Evolutionary conservation across 1,140 invertebrate species (phyloP).

Genomic region (Luehdorfia chinensis): DNA sequence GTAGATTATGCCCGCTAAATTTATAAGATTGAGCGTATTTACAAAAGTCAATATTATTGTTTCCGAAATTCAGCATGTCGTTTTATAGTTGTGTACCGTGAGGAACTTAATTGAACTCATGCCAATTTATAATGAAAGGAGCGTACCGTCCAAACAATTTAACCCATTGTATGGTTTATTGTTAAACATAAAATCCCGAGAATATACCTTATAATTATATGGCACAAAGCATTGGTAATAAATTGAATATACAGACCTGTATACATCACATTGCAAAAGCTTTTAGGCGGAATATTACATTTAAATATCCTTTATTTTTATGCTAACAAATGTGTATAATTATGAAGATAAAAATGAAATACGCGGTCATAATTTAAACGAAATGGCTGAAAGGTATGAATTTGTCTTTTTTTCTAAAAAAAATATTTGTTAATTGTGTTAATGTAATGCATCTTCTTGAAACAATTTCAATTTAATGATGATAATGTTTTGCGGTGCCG

Average conservation of each 20-base stretch:
- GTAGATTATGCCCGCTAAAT: no score
- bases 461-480: no score
- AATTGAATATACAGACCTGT: slow-evolving; percentile 6
- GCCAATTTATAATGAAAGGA: slow-evolving; percentile 9
- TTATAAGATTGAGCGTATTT: no score
- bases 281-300: slow-evolving; percentile 13
- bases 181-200: slow-evolving; percentile 8
- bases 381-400: slow-evolving; percentile 11
- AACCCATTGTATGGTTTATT: slow-evolving; percentile 14
- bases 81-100: no score
- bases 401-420: background rate
- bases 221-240: slow-evolving; percentile 14
- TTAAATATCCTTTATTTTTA: slow-evolving; percentile 14
- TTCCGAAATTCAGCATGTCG: no score
- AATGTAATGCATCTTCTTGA: no score
- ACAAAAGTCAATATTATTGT: no score
- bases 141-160: slow-evolving; percentile 6
- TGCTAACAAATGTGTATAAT: slow-evolving; percentile 15
- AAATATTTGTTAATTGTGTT: background rate
- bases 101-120: background rate
- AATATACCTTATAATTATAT: slow-evolving; percentile 9
- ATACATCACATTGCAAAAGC: slow-evolving; percentile 8
- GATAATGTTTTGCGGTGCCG: no score
- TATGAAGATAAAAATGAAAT: slow-evolving; percentile 15
- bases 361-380: slow-evolving; percentile 11